Evolutionary conservation across 2,888 invertebrate genomes (phyloP), one percentile per base, ranked within the genome.

Genomic region (Dichetophora obliterata): DNA sequence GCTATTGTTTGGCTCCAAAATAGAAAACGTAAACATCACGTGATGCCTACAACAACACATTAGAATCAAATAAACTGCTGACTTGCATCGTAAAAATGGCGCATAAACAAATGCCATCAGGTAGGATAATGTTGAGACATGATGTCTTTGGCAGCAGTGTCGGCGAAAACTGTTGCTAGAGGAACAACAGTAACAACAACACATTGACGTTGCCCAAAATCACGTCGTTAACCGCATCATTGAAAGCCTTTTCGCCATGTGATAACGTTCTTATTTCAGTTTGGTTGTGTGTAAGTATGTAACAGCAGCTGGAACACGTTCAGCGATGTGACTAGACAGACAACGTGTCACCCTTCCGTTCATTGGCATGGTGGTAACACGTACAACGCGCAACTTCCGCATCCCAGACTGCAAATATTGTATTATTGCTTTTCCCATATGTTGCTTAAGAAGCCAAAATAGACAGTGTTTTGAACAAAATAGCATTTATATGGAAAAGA

Each of bases 11-110:
- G 43, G 43, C 43, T 2, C 16, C 50, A 22, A 54, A 71, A 71
- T 71, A 37, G 71, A 57, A 71, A 57, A 71, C 14, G 71, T 71
- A 54, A 71, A 71, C 37, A 71, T 71, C 57, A 71, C 71, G 71
- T 71, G 57, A 24, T 37, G 27, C 34, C 27, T 37, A 71, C 57
- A 37, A 71, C 71, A 71, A 71, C 71, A 71, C 57, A 57, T 71
- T 71, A 71, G 37, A 9, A 22, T 24, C 54, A 19, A 54, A 71
- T 37, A 71, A n/a, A 57, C 71, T 37, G 19, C 14, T 24, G 14
- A 37, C 50, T 50, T 19, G 68, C 50, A 48, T 22, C 50, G 50
- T 16, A 9, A 57, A 57, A 71, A 71, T 71, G 71, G 37, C 37
- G 71, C 71, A 54, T 54, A 48, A 52, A 27, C 69, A 50, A 52